These are phyloP conservation scores for Spilogale gracilis DNA, from an alignment of 2,113 vertebrate species.

Conservation along the genomic window DNA sequence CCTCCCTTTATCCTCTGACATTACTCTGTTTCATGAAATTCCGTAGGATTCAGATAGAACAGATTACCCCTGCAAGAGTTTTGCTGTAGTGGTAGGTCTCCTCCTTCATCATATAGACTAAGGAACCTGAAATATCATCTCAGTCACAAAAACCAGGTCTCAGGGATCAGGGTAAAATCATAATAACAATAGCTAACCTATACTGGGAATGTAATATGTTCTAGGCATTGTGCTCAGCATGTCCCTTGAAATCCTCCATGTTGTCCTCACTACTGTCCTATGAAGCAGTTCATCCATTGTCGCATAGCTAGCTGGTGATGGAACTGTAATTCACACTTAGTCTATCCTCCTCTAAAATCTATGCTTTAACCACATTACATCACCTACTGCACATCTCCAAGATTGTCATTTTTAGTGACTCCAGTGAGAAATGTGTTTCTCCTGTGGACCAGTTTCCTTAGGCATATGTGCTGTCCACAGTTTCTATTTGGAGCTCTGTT, in stretches of 20 bases:
- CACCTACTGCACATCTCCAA: neutral
- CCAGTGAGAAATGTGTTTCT: neutral
- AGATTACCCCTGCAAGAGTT: neutral
- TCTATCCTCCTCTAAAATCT: neutral
- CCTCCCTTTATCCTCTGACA: neutral
- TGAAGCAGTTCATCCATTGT: neutral
- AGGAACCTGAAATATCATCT: neutral
- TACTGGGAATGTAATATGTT: neutral
- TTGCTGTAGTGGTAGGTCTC: neutral
- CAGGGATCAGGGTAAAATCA: neutral
- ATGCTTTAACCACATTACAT: neutral
- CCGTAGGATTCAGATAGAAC: neutral
- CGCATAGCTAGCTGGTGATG: neutral
- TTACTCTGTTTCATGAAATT: neutral
- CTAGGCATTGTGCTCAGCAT: neutral
- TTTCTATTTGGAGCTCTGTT: neutral
- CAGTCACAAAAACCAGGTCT: neutral
- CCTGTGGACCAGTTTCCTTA: neutral
- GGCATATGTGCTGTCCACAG: neutral
- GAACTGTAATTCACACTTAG: neutral
- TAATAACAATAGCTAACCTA: neutral
- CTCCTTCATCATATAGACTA: neutral
- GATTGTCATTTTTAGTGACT: neutral
- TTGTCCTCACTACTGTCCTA: neutral
- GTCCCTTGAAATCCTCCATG: neutral